A percentile compares a stretch with the other conserved stretches of the same genome.
Evolutionary conservation across 2,888 invertebrate species (phyloP).

Genomic region (Tinea pellionella): DNA sequence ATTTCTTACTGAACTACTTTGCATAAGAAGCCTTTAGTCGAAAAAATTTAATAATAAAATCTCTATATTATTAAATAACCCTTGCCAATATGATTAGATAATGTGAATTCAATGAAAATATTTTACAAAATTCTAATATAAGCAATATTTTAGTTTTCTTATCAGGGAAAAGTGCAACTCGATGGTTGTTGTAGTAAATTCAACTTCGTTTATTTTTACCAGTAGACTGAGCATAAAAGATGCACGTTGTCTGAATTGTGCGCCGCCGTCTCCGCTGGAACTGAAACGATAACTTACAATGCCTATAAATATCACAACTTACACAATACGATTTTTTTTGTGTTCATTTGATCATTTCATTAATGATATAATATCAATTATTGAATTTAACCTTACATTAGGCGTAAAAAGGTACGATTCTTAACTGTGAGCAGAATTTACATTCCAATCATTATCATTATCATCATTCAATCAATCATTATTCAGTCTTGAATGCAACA

Average conservation of each 20-base stretch:
- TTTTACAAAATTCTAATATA: neutral
- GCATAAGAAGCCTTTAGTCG: neutral
- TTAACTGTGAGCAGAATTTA: too few relatives aligned
- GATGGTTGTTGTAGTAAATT: neutral
- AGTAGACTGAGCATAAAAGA: slow-evolving; percentile 1
- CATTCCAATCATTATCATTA: too few relatives aligned
- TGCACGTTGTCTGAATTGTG: neutral
- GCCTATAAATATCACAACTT: neutral
- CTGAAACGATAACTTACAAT: neutral
- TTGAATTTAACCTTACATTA: too few relatives aligned
- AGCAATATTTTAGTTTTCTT: neutral
- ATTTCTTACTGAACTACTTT: too few relatives aligned
- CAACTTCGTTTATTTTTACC: slow-evolving; percentile 5
- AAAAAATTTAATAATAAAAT: neutral
- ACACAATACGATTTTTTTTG: neutral
- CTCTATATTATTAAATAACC: neutral
- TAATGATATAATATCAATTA: too few relatives aligned
- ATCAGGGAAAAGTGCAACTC: neutral
- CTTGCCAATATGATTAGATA: neutral
- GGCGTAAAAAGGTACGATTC: too few relatives aligned
- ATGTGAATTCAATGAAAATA: neutral
- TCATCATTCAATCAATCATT: too few relatives aligned
- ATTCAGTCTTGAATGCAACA: too few relatives aligned
- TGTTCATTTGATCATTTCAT: too few relatives aligned
- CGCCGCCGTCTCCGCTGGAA: neutral